Base-by-base conservation (phyloP, 2,113 vertebrate genomes). In the Ascaphus truei region DNA sequence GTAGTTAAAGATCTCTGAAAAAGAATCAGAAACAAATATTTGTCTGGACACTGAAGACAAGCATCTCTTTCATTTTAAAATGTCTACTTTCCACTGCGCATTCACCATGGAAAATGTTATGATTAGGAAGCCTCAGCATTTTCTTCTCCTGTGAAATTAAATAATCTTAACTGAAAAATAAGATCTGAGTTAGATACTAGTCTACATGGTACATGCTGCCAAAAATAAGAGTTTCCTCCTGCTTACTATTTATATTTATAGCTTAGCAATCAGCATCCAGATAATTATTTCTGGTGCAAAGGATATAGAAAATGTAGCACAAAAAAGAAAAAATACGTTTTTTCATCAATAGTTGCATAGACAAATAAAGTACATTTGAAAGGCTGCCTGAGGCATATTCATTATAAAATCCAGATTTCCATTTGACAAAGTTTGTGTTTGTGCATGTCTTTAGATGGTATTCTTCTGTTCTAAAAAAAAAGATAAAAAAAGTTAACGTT, bases 171-270 rank as follows among this genome's bases (percentile, higher is more conserved):
- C 5, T 29, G 15, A 27, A 68, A 75, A 72, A 63, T 48, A 55
- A 53, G 25, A 71, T 1, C 16, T 62, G 22, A 66, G 77, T 65
- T 73, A 15, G 11, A 22, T 26, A 22, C 12, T 51, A 23, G 72
- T 77, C 50, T 16, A 75, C 59, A 73, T 84, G 60, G 75, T 7
- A 73, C 63, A 48, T 4, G 58, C 8, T 74, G 30, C 36, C 68
- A 75, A 73, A 69, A 77, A 72, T 36, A n/a, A 26, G 48, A 2
- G 31, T 76, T 78, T 68, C 74, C n/a, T 36, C 72, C 57, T 58
- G 34, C 63, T 76, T 75, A 45, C 61, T 59, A 78, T 79, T 79
- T 77, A 80, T 75, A 83, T 79, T 73, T 66, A 73, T 60, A 36
- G 22, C 31, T 73, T 71, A 68, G 33, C 57, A 82, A 73, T 65